A percentile compares a stretch with the other conserved stretches of the same genome.
Evolutionary conservation across 2,888 invertebrate genomes (phyloP).

Genomic region (Catonia carolina): DNA sequence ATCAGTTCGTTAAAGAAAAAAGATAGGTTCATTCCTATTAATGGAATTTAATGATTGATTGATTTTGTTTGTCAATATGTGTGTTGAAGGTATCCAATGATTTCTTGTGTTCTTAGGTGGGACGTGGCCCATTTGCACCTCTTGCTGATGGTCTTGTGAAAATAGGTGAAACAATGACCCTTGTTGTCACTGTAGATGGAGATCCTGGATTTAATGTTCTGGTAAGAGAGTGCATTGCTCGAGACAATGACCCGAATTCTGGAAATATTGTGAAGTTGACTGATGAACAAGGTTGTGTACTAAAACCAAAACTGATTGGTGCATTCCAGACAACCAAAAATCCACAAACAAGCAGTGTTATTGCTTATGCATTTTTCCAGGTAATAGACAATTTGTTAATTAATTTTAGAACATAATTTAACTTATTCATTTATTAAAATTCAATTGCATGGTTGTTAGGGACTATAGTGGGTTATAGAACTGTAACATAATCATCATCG

Average conservation of each 20-base stretch:
- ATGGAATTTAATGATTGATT: no score
- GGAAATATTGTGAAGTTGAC: conserved; percentile 59
- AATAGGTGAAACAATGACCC: conserved; percentile 74
- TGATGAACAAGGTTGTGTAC: conserved; percentile 67
- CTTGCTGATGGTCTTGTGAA: conserved; percentile 70
- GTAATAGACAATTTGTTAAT: conserved; percentile 28
- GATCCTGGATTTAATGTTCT: conserved; percentile 69
- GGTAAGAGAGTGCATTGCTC: conserved; percentile 68
- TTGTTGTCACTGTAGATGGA: conserved; percentile 71
- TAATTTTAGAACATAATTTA: neutral
- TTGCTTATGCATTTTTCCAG: conserved; percentile 69
- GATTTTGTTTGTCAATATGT: no score
- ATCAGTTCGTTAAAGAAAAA: no score
- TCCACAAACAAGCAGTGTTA: conserved; percentile 63
- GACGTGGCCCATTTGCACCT: conserved; percentile 68
- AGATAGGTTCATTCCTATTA: no score
- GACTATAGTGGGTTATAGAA: no score
- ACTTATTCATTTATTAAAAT: neutral
- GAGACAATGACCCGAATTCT: conserved; percentile 55
- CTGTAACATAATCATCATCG: neutral
- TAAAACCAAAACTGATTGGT: conserved; percentile 73
- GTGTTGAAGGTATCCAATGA: no score
- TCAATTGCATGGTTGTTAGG: neutral
- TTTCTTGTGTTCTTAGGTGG: conserved; percentile 49
- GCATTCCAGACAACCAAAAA: conserved; percentile 74